A percentile compares a stretch with the other conserved stretches of the same genome.
phyloP scores from a whole-genome alignment of 2,113 vertebrate species.

The Tetraodon nigroviridis region DNA sequence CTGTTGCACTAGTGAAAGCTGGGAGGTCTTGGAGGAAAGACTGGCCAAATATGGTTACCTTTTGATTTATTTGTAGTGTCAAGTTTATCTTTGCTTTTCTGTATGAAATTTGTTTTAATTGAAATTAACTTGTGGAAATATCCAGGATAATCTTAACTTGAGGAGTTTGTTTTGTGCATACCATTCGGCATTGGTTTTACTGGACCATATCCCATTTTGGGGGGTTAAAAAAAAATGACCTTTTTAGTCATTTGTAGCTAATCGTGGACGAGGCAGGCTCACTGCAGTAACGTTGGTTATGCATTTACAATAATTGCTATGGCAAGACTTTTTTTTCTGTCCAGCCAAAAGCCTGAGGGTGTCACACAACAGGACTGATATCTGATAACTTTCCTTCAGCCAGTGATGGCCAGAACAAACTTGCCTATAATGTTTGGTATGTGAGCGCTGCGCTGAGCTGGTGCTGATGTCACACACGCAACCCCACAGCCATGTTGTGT shows the following conservation, averaged over 20 bases:
- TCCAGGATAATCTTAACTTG: too few species aligned
- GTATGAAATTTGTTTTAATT: neutral
- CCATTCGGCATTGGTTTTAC: neutral
- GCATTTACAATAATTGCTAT: neutral
- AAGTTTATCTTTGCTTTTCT: constrained; percentile 51
- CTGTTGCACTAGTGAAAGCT: constrained; percentile 25
- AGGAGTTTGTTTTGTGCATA: too few species aligned
- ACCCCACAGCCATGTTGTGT: constrained; percentile 10
- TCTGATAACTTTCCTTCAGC: constrained; percentile 61
- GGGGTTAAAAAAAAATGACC: too few species aligned
- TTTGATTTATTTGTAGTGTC: constrained; percentile 55
- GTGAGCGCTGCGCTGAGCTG: constrained; percentile 48
- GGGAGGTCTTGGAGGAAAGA: constrained; percentile 48
- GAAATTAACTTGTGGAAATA: too few species aligned
- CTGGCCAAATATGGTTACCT: constrained; percentile 27
- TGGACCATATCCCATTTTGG: too few species aligned
- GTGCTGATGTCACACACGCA: constrained; percentile 27
- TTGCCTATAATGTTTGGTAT: constrained; percentile 72
- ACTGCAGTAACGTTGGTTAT: too few species aligned
- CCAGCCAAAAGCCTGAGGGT: constrained; percentile 34
- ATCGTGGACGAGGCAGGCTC: too few species aligned
- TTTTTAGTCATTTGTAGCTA: too few species aligned
- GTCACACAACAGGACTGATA: constrained; percentile 44
- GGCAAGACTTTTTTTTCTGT: constrained; percentile 1
- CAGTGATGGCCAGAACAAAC: constrained; percentile 68